phyloP scores from a whole-genome alignment of 2,888 invertebrate genomes.

The Trissolcus japonicus region DNA sequence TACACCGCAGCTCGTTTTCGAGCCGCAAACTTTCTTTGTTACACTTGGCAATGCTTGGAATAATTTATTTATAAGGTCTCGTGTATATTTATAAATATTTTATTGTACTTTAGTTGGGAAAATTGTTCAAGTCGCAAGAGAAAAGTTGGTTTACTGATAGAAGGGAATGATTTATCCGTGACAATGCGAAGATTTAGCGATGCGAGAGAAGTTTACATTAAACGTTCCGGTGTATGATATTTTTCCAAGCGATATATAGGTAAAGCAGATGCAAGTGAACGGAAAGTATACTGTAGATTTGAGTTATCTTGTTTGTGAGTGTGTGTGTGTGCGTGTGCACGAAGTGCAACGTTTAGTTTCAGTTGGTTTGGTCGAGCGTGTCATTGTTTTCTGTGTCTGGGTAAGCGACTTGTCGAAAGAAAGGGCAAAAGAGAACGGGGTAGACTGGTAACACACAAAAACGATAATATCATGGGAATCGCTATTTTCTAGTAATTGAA shows the following conservation, averaged over 20 bases:
- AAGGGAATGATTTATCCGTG: too few species aligned
- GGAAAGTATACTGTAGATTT: constrained; percentile 25
- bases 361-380: constrained; percentile 12
- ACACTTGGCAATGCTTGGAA: too few species aligned
- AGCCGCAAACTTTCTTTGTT: too few species aligned
- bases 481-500: too few species aligned
- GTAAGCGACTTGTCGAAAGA: constrained; percentile 18
- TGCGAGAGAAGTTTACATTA: background rate
- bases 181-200: constrained; percentile 1
- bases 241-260: constrained; percentile 31
- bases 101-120: too few species aligned
- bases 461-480: too few species aligned
- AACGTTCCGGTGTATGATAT: constrained; percentile 1
- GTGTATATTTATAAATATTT: too few species aligned
- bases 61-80: too few species aligned
- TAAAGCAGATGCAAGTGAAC: constrained; percentile 29
- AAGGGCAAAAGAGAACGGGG: constrained; percentile 6
- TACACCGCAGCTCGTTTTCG: too few species aligned
- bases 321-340: constrained; percentile 1
- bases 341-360: background rate
- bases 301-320: constrained; percentile 7
- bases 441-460: background rate
- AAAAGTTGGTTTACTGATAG: too few species aligned
- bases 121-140: too few species aligned
- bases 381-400: constrained; percentile 26